Base-by-base conservation (phyloP, 2,797 vertebrate species). In the Sebastes cheni region DNA sequence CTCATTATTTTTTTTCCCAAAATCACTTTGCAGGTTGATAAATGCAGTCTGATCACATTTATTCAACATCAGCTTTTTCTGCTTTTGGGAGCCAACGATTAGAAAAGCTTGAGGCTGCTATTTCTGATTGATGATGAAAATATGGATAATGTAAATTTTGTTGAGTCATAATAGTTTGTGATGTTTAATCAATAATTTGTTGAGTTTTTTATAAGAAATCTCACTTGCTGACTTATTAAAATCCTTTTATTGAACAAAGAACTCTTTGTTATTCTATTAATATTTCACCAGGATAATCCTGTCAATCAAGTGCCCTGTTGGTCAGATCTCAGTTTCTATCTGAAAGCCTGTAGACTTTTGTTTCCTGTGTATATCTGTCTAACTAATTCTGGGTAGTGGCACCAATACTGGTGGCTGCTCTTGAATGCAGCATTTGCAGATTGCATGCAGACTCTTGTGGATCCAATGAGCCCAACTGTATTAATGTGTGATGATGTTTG, bases 51-150 rank as follows among this genome's bases (percentile, higher is more conserved):
- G 29, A 56, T n/a, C n/a, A 60, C 12, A 64, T 74, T 76, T 72
- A 67, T 60, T 78, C 59, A 86, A 29, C 46, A 67, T 77, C 34
- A 70, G n/a, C 46, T 30, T 14, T 25, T 42, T 65, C 36, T 32
- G 22, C 50, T 75, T 81, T 64, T 73, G 25, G 65, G 32, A 70
- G 82, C n/a, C 29, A 56, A 58, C 56, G 2, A 84, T 75, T 60
- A 75, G n/a, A 64, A 71, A 34, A 58, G 70, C 78, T 83, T 4
- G 27, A 80, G 77, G 80, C 71, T 56, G 36, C 14, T 55, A 39
- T 79, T 54, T 79, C 83, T 81, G 27, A 83, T 90, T 86, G 50
- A 86, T 72, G 9, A 1, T 39, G 16, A 52, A 59, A 72, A 42
- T 50, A 46, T 32, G n/a, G 8, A 66, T 27, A 29, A 32, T 55